Base-by-base conservation (phyloP, 2,113 vertebrate genomes). In the Amphilophus citrinellus region DNA sequence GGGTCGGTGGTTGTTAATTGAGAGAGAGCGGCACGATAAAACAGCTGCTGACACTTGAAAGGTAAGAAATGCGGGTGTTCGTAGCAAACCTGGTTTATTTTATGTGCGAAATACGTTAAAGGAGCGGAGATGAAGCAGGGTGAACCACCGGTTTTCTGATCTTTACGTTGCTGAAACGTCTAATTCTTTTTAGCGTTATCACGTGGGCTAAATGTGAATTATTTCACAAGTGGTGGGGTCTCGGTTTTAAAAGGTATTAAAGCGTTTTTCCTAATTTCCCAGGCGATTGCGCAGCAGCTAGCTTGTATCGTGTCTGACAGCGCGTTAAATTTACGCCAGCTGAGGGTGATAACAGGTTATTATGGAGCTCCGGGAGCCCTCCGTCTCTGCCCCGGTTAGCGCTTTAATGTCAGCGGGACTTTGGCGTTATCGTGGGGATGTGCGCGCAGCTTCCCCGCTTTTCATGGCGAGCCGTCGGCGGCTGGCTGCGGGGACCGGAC, bases 11-110 rank as follows among this genome's bases (percentile, higher is more conserved):
- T 18, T 13, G 57, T 3, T 66, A 4, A 9, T 0, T 17, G 24
- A 1, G 24, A 58, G 20, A 44, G 20, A 20, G 35, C 13, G 9
- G 47, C 4, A 1, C 20, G 9, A 2, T 1, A 1, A 37, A 17
- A 1, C 1, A 20, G 77, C 84, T 6, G 80, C 79, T 50, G 1
- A 30, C 2, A 58, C 18, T 30, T 59, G 24, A n/a, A 13, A 78
- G 90, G 93, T 93, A 62, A 89, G 92, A 58, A 47, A 80, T 4
- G 24, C 22, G 10, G 20, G 1, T 3, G 71, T 84, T 79, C 56
- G 65, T 22, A 4, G 37, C 5, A 14, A 7, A 65, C 42, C 9
- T 27, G 39, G 6, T 71, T 50, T 2, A 53, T 83, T 77, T 79
- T 39, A 57, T 42, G 60, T 44, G 2, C 66, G 62, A 88, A 86